phyloP scores from a whole-genome alignment of 2,797 vertebrate species.

The Acrossocheilus wenchowensis region DNA sequence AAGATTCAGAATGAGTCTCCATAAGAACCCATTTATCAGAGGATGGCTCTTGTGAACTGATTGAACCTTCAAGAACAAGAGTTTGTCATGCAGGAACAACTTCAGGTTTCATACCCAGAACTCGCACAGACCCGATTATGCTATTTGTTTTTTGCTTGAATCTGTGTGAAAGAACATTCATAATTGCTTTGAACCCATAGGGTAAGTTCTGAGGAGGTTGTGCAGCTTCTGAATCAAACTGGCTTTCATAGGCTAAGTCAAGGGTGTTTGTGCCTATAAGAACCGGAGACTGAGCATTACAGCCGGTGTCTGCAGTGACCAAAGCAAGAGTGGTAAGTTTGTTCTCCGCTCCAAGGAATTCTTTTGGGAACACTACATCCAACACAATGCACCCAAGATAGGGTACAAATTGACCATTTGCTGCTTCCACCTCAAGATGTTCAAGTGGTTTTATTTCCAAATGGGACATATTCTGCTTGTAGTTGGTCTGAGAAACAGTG shows the following conservation, averaged over 20 bases:
- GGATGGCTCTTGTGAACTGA: neutral
- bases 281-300: neutral
- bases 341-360: neutral
- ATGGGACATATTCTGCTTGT: conserved; percentile 17
- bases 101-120: neutral
- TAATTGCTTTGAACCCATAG: neutral
- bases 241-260: neutral
- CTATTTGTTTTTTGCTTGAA: neutral
- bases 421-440: conserved; percentile 24
- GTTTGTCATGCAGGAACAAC: too few species aligned
- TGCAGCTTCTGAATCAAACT: neutral
- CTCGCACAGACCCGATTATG: neutral
- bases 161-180: neutral
- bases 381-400: conserved; percentile 19
- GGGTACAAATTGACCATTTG: conserved; percentile 20
- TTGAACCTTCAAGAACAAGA: neutral
- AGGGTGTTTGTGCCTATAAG: neutral
- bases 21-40: neutral
- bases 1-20: neutral
- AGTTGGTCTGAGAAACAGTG: neutral
- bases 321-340: conserved; percentile 10
- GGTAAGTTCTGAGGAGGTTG: neutral
- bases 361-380: conserved; percentile 13
- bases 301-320: neutral
- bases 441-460: neutral